Evolutionary conservation across 2,888 invertebrate genomes (phyloP).

Genomic region (Agonopterix subpropinquella): DNA sequence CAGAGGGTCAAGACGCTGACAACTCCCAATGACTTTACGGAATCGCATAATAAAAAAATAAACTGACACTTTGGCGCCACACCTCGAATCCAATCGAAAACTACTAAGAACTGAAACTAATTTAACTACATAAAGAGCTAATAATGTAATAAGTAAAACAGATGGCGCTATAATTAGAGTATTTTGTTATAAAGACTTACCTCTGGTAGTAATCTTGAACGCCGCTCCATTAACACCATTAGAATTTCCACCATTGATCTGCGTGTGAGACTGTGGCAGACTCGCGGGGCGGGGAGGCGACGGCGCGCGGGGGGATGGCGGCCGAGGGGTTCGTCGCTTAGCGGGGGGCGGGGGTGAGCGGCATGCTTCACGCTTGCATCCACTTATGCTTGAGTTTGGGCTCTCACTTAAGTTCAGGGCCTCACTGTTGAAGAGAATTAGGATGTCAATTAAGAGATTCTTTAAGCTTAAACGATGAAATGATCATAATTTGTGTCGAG

Average conservation of each 20-base stretch:
- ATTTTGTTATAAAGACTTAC: constrained; percentile 38
- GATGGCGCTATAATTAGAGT: too few species aligned
- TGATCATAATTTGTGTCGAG: too few species aligned
- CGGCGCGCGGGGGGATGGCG: constrained; percentile 41
- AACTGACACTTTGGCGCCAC: too few species aligned
- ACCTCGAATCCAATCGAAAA: too few species aligned
- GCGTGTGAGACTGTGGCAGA: constrained; percentile 20
- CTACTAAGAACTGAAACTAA: too few species aligned
- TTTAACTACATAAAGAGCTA: too few species aligned
- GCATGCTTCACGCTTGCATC: constrained; percentile 64
- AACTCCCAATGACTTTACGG: too few species aligned
- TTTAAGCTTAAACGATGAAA: too few species aligned
- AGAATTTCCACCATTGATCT: constrained; percentile 24
- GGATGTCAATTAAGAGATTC: too few species aligned
- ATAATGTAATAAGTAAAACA: too few species aligned
- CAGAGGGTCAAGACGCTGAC: neutral
- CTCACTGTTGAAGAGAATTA: constrained; percentile 73
- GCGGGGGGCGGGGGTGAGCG: constrained; percentile 79
- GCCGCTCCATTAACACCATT: constrained; percentile 77
- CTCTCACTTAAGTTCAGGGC: constrained; percentile 88
- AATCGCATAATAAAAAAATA: too few species aligned
- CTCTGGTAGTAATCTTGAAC: constrained; percentile 92
- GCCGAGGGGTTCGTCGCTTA: constrained; percentile 67
- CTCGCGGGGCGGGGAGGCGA: constrained; percentile 24
- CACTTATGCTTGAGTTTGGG: constrained; percentile 56